A percentile compares a stretch with the other conserved stretches of the same genome.
phyloP scores from a whole-genome alignment of 2,113 vertebrate genomes.

The Aramus guarauna region DNA sequence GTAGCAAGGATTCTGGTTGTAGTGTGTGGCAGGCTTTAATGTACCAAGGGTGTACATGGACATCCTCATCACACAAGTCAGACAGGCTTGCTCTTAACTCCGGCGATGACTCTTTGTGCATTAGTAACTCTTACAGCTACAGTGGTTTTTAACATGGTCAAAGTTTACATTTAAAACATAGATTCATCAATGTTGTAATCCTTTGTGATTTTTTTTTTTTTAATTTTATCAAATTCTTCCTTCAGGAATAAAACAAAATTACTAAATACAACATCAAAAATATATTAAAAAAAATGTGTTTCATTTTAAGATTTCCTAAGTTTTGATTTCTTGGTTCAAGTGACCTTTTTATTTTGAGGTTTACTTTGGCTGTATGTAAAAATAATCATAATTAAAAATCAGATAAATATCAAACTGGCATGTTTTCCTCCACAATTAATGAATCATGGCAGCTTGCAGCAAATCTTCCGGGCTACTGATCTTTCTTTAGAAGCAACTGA shows the following conservation, averaged over 20 bases:
- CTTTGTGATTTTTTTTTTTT: not conserved
- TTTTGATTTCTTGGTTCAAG: not conserved
- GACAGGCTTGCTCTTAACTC: not conserved
- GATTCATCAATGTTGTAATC: not conserved
- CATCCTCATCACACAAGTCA: not conserved
- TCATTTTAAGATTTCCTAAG: not conserved
- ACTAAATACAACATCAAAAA: not conserved
- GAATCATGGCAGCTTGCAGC: not conserved
- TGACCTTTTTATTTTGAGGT: not conserved
- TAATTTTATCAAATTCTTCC: not conserved
- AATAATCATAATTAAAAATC: not conserved
- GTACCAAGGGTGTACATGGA: rapidly evolving
- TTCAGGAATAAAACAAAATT: not conserved
- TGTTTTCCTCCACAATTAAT: not conserved
- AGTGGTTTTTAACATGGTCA: not conserved
- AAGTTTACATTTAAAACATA: not conserved
- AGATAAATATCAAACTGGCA: not conserved
- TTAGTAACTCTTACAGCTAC: not conserved
- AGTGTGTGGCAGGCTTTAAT: not conserved
- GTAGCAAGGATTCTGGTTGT: not conserved
- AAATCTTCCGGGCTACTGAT: not conserved
- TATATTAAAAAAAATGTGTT: not conserved
- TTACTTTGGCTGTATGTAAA: not conserved
- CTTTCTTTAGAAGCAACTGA: not conserved
- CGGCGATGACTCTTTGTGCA: not conserved